Evolutionary conservation across 2,113 vertebrate genomes (phyloP), one percentile per base, ranked within the genome.

Genomic region (Silurus meridionalis): DNA sequence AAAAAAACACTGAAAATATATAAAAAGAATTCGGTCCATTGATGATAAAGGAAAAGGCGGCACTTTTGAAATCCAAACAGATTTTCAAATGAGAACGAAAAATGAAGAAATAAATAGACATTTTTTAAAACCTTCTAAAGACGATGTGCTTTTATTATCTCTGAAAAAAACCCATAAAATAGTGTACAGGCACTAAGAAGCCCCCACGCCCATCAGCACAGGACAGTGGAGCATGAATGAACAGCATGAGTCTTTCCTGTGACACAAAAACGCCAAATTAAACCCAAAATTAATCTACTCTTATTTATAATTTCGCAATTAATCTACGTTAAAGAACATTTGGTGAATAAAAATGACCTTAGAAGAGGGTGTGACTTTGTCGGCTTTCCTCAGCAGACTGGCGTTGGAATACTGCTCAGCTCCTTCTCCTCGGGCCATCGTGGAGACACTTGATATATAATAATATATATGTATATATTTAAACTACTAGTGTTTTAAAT

Each of bases 401-500:
- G 93, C 85, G 80, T 91, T 94, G 21, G 94, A 94, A 87, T 86
- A 95, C 86, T 94, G 94, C 69, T 95, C 95, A 0, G 87, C 89
- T 66, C 94, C 94, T 81, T 94, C 94, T 91, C 94, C 94, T 88
- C 92, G 94, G 0, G 94, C 94, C 95, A 95, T 95, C 8, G 75
- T 83, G 48, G 10, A 71, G 8, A 50, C 58, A 21, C 48, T 61
- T 23, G 67, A 37, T 37, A 37, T 37, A 37, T 2, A 37, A 37
- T 37, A 37, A 37, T 37, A 37, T 37, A 37, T 37, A 37, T 37
- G 37, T 37, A 37, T 37, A 37, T 37, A 37, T 37, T 37, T 37
- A 67, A 89, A 80, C 7, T 10, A 23, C 23, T 46, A 48, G 52
- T 48, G 8, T 60, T 58, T 8, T 25, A 19, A 6, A 74, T n/a